These are phyloP conservation scores for Rafetus swinhoei DNA, from an alignment of 2,113 vertebrate genomes.

Conservation along the genomic window DNA sequence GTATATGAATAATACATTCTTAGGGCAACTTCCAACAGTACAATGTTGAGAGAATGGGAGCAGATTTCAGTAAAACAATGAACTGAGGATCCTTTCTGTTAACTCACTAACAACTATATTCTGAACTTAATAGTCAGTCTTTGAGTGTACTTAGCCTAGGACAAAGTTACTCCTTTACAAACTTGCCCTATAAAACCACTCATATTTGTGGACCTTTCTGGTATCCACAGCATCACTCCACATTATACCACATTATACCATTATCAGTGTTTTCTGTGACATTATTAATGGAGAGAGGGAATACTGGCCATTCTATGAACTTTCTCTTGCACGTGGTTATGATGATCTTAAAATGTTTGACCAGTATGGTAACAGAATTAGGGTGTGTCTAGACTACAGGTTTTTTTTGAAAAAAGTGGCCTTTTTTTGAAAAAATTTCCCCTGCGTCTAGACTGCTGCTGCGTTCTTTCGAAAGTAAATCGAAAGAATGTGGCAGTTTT, in stretches of 20 bases:
- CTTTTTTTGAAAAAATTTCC: too few relatives aligned
- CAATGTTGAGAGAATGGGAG: neutral
- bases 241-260: slow-evolving; percentile 26
- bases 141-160: neutral
- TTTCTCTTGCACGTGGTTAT: slow-evolving; percentile 53
- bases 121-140: neutral
- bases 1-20: neutral
- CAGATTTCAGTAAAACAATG: neutral
- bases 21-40: neutral
- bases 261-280: slow-evolving; percentile 37
- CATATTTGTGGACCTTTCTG: slow-evolving; percentile 34
- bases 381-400: neutral
- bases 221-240: slow-evolving; percentile 30
- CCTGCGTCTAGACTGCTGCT: too few relatives aligned
- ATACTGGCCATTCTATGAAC: slow-evolving; percentile 33
- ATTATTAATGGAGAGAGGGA: slow-evolving; percentile 62
- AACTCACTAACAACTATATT: neutral
- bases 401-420: too few relatives aligned
- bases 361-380: slow-evolving; percentile 42
- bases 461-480: too few relatives aligned
- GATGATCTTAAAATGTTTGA: slow-evolving; percentile 59
- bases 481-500: too few relatives aligned
- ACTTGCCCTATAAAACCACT: slow-evolving; percentile 12
- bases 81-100: neutral
- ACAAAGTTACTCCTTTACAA: neutral